phyloP scores from a whole-genome alignment of 2,797 vertebrate species.

The Malacoctenus gilli region DNA sequence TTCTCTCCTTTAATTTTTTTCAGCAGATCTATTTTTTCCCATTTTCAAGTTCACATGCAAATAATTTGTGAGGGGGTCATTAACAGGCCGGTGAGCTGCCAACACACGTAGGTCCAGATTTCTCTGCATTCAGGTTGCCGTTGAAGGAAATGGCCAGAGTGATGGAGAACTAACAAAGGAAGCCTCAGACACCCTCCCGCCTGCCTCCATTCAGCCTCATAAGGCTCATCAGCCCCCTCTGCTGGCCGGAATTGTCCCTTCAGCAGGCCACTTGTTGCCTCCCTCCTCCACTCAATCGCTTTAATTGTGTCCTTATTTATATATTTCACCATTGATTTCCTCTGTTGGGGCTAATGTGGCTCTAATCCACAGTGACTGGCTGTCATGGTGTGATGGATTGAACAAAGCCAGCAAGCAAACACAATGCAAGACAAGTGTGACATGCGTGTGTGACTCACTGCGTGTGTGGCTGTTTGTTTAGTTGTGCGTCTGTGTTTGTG shows the following conservation, averaged over 20 bases:
- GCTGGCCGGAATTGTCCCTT: slow-evolving; percentile 43
- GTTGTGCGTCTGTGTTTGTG: slow-evolving; percentile 23
- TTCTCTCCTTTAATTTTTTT: slow-evolving; percentile 6
- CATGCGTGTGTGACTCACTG: slow-evolving; percentile 20
- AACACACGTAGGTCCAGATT: slow-evolving; percentile 19
- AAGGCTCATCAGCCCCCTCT: slow-evolving; percentile 71
- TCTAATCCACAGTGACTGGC: slow-evolving; percentile 78
- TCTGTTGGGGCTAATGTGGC: slow-evolving; percentile 68
- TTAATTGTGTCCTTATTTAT: slow-evolving; percentile 77
- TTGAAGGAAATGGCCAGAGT: slow-evolving; percentile 25
- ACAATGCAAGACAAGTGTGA: slow-evolving; percentile 65
- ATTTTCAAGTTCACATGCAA: slow-evolving; percentile 51
- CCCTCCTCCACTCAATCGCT: slow-evolving; percentile 39
- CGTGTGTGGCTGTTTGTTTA: slow-evolving; percentile 24
- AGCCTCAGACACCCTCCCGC: slow-evolving; percentile 31
- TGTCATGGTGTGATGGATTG: slow-evolving; percentile 75
- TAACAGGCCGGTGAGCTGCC: slow-evolving; percentile 3
- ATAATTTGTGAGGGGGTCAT: slow-evolving; percentile 44
- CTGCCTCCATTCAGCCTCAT: slow-evolving; percentile 17
- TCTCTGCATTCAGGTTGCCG: slow-evolving; percentile 15
- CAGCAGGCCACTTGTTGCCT: slow-evolving; percentile 71
- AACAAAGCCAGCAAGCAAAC: slow-evolving; percentile 73
- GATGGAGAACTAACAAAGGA: slow-evolving; percentile 66
- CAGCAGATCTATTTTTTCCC: slow-evolving; percentile 19
- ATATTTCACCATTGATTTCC: slow-evolving; percentile 79